These are phyloP conservation scores for Austrolebias charrua DNA, from an alignment of 2,797 vertebrate genomes.

Conservation along the genomic window DNA sequence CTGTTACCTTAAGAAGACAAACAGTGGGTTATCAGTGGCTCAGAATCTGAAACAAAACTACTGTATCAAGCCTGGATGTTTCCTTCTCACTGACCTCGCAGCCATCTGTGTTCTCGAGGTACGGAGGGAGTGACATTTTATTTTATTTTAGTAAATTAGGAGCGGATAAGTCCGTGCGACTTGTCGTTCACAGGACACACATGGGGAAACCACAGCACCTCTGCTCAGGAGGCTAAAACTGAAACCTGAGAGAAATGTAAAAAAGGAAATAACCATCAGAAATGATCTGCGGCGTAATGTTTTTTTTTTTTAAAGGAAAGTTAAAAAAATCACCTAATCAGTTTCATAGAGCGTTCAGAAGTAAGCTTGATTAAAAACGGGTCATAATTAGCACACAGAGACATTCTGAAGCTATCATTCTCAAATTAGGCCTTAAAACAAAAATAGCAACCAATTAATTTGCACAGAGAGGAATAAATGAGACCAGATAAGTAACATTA, in stretches of 20 bases:
- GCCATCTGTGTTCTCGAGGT: constrained; percentile 51
- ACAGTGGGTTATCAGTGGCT: constrained; percentile 6
- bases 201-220: constrained; percentile 40
- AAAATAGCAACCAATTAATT: constrained; percentile 67
- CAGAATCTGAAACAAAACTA: not conserved
- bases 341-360: constrained; percentile 3
- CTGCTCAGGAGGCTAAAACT: constrained; percentile 27
- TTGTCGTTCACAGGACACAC: constrained; percentile 24
- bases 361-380: not conserved
- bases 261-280: not conserved
- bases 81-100: constrained; percentile 40
- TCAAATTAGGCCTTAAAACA: constrained; percentile 56
- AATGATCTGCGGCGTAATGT: not conserved
- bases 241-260: constrained; percentile 19
- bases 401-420: constrained; percentile 28
- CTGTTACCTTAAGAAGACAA: constrained; percentile 61
- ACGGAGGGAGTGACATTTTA: constrained; percentile 43
- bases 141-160: constrained; percentile 36
- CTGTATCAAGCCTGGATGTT: not conserved
- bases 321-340: not conserved
- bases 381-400: constrained; percentile 11
- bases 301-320: no score
- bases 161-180: constrained; percentile 30
- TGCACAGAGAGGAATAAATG: constrained; percentile 42
- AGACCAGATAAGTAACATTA: constrained; percentile 51